Base-by-base conservation (phyloP, 2,888 invertebrate genomes). In the Lochmaea capreae region DNA sequence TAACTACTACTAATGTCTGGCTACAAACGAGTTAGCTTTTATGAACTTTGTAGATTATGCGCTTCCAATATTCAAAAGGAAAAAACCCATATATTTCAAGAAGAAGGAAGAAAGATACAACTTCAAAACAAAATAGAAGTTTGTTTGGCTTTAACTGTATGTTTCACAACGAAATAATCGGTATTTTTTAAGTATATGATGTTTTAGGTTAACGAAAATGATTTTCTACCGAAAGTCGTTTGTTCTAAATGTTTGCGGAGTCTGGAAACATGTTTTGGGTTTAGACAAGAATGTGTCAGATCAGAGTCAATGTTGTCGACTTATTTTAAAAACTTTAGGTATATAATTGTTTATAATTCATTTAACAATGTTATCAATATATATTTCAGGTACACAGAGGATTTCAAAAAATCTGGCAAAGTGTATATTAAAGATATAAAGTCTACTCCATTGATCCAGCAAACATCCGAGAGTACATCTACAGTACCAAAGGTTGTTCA, bases 21-120 rank as follows among this genome's bases (percentile, higher is more conserved):
- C 82, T 92, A 92, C 85, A 90, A 91, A 81, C 90, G 91, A 82
- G 93, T 93, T 54, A 92, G 92, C 86, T 93, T 91, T 85, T 92
- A 91, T 84, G 93, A 93, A 87, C 86, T 93, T 81, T 93, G 93
- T 84, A 89, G 93, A 80, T 87, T 93, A 77, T 93, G 93, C 85
- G 92, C 92, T 12, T 92, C 92, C 22, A 90, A 90, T 78, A 92
- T 91, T 82, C 90, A 91, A 82, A 90, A 91, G 73, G 89, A 89
- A 78, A 92, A 91, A 86, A 90, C 91, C 78, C 90, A 92, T 84
- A 91, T 93, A 80, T 93, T 91, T 83, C 90, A 91, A 57, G 89
- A 90, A 74, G 92, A 93, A 82, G 92, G 92, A 43, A 89, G 90
- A 76, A 90, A 90, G 81, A 89, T 91, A 81, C 90, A 92, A 81